Evolutionary conservation across 2,797 vertebrate genomes (phyloP), one percentile per base, ranked within the genome.

Genomic region (Geotria australis): DNA sequence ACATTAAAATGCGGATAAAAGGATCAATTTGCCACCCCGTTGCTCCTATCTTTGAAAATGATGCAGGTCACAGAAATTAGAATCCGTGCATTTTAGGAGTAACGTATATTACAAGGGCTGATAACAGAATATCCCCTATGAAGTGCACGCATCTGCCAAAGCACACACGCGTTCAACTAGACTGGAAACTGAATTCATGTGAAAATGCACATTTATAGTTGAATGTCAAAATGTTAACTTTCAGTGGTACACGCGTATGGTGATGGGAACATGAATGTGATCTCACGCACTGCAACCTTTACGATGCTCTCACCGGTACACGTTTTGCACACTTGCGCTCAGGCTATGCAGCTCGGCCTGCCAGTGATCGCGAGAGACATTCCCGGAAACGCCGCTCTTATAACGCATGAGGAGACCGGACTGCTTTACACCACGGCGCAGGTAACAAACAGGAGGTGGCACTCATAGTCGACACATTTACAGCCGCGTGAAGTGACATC

Each of bases 341-440:
- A 98, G 91, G 86, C 89, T 8, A 95, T 98, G 89, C 76, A 88
- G 66, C 71, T 96, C 53, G 70, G 69, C 1, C 65, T 81, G 1
- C 85, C 82, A 0, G 83, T 95, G 59, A 62, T 94, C 69, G 88
- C 79, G n/a, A 77, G 84, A 63, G 68, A 89, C 68, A 79, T 95
- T 61, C 80, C 83, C 1, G 91, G 91, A 59, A 98, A 98, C 2
- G 73, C 77, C 8, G 79, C 83, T 1, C 62, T 98, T 58, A 70
- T 98, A 57, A 63, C 63, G 3, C 83, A 94, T 2, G 70, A 70
- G 60, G 64, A 75, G 47, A 95, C 77, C 1, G 91, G 91, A 8
- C 69, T 98, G 59, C 71, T 98, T 1, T 98, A 77, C 62, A 74
- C 78, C 1, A 70, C 69, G 13, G 73, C 78, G 1, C 70, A 78